Conservation (phyloP, 2,888 invertebrate genomes). For the Xestia rhomboidea region DNA sequence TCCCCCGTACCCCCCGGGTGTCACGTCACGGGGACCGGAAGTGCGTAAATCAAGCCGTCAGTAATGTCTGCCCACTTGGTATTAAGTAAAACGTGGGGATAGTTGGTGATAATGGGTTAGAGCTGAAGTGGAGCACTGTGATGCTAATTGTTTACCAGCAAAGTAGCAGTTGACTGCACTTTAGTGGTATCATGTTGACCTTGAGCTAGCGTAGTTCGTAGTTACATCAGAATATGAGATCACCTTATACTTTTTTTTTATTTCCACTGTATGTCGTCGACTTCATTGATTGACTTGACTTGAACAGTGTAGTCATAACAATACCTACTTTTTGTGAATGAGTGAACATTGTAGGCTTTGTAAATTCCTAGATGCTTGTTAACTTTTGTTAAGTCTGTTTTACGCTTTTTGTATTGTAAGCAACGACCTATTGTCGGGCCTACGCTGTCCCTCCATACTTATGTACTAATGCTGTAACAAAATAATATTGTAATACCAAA, state of each 20-base stretch:
- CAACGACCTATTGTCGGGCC: too few species aligned
- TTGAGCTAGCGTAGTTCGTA: not conserved
- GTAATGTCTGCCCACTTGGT: conserved; percentile 20
- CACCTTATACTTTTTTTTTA: not conserved
- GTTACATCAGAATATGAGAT: not conserved
- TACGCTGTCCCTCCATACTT: too few species aligned
- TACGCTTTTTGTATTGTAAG: too few species aligned
- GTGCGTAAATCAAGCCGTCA: conserved; percentile 22
- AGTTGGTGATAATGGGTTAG: conserved; percentile 4
- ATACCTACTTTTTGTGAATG: too few species aligned
- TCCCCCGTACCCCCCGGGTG: not conserved
- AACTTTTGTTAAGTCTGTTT: too few species aligned
- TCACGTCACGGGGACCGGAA: conserved; percentile 38
- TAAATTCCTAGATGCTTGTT: too few species aligned
- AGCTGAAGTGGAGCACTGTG: not conserved
- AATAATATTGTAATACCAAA: too few species aligned
- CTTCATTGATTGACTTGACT: not conserved
- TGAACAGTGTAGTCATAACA: not conserved
- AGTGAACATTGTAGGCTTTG: too few species aligned
- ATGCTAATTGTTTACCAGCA: not conserved
- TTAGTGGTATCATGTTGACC: not conserved
- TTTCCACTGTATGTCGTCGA: not conserved
- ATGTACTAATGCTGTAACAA: too few species aligned
- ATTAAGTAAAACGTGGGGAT: conserved; percentile 19
- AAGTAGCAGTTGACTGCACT: not conserved